Evolutionary conservation across 2,797 vertebrate genomes (phyloP), one percentile per base, ranked within the genome.

Genomic region (Graptemys geographica): DNA sequence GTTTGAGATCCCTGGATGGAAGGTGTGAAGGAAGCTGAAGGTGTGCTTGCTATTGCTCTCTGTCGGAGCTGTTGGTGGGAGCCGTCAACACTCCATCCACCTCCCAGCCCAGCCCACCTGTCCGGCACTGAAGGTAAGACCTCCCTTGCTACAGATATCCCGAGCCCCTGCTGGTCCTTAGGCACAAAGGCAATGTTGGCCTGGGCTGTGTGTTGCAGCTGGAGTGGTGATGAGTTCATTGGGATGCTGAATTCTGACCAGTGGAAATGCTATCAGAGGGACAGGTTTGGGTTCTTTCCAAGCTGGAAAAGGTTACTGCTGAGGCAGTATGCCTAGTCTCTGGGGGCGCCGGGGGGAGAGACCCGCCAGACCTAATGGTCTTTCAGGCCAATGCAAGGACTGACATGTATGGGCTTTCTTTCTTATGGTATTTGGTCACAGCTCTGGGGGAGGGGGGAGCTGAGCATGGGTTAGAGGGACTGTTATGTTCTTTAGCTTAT

Each of bases 321-420:
- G 55, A 57, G 81, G 15, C 44, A 16, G 7, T 15, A 15, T 49
- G 44, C 41, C 27, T 49, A 16, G 13, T 8, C 25, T 44, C 44
- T 18, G 2, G 37, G 41, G 28, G 28, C 2, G 55, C 5, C 4
- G 55, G 4, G 3, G 15, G 13, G 11, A 15, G 13, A 4, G 55
- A 9, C 44, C 15, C 2, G 10, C 15, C 25, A 8, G 53, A 47
- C 25, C 44, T 16, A 69, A 21, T 69, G n/a, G 19, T 37, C n/a
- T 37, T 69, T 37, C 8, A 19, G 65, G 65, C n/a, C n/a, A 37
- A 6, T 11, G 19, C n/a, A 69, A 72, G 37, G 21, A 72, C 18
- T 72, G 37, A 11, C 37, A 23, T 23, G 21, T 21, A 23, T 25
- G 21, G 62, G 69, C 21, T 41, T 72, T 90, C 65, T 3, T 74